Conservation (phyloP, 2,113 vertebrate species). For the Elgaria multicarinata region DNA sequence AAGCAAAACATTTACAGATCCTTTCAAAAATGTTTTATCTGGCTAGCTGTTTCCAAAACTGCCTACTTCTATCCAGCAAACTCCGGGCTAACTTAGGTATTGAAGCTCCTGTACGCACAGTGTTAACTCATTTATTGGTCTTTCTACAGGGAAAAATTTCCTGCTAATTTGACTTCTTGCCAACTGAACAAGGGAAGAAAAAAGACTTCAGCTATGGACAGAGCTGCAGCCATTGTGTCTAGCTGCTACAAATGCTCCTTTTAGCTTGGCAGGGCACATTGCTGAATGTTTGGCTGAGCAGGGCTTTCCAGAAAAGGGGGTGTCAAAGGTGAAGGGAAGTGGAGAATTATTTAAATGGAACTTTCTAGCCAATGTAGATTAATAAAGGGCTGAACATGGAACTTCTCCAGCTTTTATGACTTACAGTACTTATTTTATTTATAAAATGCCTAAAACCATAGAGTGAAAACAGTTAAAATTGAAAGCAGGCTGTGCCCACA, state of each 20-base stretch:
- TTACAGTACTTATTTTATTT: conserved; percentile 4
- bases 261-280: conserved; percentile 6
- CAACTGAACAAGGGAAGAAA: not conserved
- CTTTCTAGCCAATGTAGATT: not conserved
- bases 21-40: not conserved
- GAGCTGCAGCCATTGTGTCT: conserved; percentile 27
- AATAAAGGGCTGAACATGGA: not conserved
- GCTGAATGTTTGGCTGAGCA: not conserved
- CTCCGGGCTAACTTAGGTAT: not conserved
- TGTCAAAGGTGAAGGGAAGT: not conserved
- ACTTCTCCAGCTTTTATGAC: not conserved
- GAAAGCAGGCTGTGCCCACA: not conserved
- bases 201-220: not conserved
- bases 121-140: conserved; percentile 1
- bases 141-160: conserved; percentile 27
- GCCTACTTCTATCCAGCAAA: not conserved
- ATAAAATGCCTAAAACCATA: not conserved
- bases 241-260: conserved; percentile 6
- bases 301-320: not conserved
- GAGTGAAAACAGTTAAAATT: not conserved
- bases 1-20: not conserved
- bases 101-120: not conserved
- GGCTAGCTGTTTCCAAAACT: not conserved
- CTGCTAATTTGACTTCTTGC: conserved; percentile 12
- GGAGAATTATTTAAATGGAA: conserved; percentile 16